Conservation (phyloP, 1,140 invertebrate genomes). For the Pachyrhynchus sulphureomaculatus region DNA sequence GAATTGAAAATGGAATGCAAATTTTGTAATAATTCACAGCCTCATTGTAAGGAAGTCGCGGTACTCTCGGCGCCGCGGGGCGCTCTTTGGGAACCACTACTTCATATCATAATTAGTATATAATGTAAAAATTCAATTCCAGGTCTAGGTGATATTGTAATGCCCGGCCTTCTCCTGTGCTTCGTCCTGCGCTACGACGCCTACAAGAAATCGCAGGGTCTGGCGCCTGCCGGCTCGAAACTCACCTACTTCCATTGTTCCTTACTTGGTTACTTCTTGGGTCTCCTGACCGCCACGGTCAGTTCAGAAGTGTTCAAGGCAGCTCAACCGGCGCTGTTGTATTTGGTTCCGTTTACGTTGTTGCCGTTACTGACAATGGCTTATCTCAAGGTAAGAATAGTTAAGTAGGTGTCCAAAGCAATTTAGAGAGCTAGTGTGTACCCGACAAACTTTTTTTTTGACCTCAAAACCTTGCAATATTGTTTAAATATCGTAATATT, state of each 20-base stretch:
- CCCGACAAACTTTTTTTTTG: too few relatives aligned
- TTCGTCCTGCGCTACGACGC: constrained; percentile 96
- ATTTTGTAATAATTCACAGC: too few relatives aligned
- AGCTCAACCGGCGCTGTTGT: constrained; percentile 94
- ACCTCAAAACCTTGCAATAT: too few relatives aligned
- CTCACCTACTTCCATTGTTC: constrained; percentile 96
- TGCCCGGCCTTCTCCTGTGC: constrained; percentile 95
- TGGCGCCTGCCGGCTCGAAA: constrained; percentile 48
- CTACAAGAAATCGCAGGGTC: constrained; percentile 82
- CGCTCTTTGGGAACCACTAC: too few relatives aligned
- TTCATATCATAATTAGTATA: too few relatives aligned
- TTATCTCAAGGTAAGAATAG: constrained; percentile 86
- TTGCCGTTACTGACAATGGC: constrained; percentile 95
- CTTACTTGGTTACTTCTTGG: constrained; percentile 95
- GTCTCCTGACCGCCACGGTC: constrained; percentile 92
- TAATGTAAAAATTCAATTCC: too few relatives aligned
- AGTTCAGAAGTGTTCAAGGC: constrained; percentile 97
- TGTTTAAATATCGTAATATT: too few relatives aligned
- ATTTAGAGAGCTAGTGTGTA: too few relatives aligned
- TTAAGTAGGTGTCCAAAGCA: too few relatives aligned
- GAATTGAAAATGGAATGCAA: too few relatives aligned
- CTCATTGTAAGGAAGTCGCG: too few relatives aligned
- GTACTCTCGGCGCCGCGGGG: too few relatives aligned
- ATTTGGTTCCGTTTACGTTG: constrained; percentile 95
- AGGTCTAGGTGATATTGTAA: constrained; percentile 93